Conservation (phyloP, 1,140 invertebrate genomes). For the Drosophila aff. region DNA sequence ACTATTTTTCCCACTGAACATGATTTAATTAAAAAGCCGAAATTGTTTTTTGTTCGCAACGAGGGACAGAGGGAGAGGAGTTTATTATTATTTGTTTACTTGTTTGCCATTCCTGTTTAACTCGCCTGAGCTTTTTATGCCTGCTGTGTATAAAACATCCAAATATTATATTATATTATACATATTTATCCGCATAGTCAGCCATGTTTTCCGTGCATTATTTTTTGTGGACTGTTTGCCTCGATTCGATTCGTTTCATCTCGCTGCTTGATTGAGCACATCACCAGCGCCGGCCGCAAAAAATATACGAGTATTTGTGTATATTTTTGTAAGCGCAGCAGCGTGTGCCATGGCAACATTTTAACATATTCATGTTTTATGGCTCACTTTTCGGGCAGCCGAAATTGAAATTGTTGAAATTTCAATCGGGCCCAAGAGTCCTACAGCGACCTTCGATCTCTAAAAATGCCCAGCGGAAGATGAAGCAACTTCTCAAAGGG, state of each 20-base stretch:
- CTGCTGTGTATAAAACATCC: constrained; percentile 28
- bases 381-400: constrained; percentile 24
- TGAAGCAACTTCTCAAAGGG: background rate
- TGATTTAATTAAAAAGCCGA: constrained; percentile 78
- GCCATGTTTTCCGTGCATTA: constrained; percentile 26
- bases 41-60: constrained; percentile 45
- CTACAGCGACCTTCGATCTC: constrained; percentile 22
- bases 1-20: constrained; percentile 55
- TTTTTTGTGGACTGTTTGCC: constrained; percentile 45
- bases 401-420: constrained; percentile 28
- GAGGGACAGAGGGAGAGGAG: constrained; percentile 5
- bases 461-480: background rate
- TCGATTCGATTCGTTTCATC: constrained; percentile 37
- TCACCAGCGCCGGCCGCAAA: constrained; percentile 19
- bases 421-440: background rate
- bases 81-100: constrained; percentile 63
- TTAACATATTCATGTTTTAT: constrained; percentile 38
- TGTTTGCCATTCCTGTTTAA: constrained; percentile 45
- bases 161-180: constrained; percentile 43
- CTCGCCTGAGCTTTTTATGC: constrained; percentile 53
- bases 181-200: constrained; percentile 44
- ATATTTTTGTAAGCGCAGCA: constrained; percentile 29
- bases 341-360: constrained; percentile 27
- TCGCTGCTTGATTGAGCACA: constrained; percentile 48
- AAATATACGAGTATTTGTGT: constrained; percentile 14